phyloP scores from a whole-genome alignment of 2,113 vertebrate species.

The Bujurquina vittata region DNA sequence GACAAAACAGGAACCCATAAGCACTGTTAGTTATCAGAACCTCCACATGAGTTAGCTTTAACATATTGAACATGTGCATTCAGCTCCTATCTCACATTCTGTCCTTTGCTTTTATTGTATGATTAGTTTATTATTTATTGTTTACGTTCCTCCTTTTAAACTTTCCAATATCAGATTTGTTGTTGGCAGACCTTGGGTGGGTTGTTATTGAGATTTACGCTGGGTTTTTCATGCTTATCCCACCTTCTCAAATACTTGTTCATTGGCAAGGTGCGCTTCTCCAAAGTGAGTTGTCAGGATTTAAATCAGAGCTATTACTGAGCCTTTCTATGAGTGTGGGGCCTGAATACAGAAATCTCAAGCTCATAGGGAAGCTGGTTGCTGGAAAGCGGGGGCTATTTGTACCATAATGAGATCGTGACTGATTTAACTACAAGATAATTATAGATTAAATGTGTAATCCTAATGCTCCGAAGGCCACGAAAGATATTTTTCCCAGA shows the following conservation, averaged over 20 bases:
- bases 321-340: constrained; percentile 19
- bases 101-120: background rate
- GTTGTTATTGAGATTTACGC: background rate
- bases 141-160: background rate
- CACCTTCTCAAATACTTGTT: constrained; percentile 7
- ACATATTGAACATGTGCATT: background rate
- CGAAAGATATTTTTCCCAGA: constrained; percentile 49
- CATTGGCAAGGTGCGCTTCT: background rate
- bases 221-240: background rate
- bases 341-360: constrained; percentile 13
- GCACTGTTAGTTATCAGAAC: background rate
- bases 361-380: constrained; percentile 30
- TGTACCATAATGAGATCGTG: constrained; percentile 63
- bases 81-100: background rate
- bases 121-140: background rate
- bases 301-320: constrained; percentile 41
- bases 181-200: background rate
- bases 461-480: constrained; percentile 61
- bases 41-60: background rate
- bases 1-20: background rate
- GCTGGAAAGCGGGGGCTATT: constrained; percentile 30
- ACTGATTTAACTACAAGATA: constrained; percentile 71
- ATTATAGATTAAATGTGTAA: constrained; percentile 71
- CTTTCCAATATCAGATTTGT: background rate
- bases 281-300: constrained; percentile 56